Evolutionary conservation across 2,113 vertebrate species (phyloP).

Genomic region (Tragelaphus strepsiceros): DNA sequence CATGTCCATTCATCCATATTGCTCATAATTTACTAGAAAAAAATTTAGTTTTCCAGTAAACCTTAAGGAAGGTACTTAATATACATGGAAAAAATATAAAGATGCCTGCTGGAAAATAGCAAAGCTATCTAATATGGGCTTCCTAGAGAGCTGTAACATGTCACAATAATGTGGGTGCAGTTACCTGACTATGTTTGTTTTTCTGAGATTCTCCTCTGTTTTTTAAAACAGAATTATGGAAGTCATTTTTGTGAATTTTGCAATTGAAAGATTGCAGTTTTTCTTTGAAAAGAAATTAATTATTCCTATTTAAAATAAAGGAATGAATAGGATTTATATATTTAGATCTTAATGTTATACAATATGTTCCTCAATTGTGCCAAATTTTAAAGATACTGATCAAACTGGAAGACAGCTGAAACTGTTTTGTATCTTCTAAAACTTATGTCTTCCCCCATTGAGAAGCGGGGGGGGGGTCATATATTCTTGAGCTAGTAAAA

Average conservation of each 20-base stretch:
- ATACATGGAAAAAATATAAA: constrained; percentile 30
- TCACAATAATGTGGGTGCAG: background rate
- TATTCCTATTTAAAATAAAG: constrained; percentile 12
- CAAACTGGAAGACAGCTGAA: background rate
- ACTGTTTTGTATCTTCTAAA: background rate
- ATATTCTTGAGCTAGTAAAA: background rate
- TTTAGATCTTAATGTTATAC: background rate
- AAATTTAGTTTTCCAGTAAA: constrained; percentile 68
- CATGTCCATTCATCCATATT: constrained; percentile 58
- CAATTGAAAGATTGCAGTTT: background rate
- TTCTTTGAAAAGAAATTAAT: constrained; percentile 25
- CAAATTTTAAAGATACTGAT: background rate
- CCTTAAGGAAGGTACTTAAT: constrained; percentile 49
- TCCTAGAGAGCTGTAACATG: background rate
- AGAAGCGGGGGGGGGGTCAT: background rate
- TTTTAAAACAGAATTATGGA: background rate
- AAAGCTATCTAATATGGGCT: background rate
- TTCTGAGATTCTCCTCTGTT: background rate
- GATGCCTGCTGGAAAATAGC: background rate
- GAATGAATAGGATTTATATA: background rate
- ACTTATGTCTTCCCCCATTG: background rate
- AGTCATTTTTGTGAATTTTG: background rate
- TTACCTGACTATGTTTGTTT: background rate
- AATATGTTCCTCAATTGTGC: background rate
- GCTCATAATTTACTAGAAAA: constrained; percentile 63